Base-by-base conservation (phyloP, 2,797 vertebrate genomes). In the Kryptopterus vitreolus region DNA sequence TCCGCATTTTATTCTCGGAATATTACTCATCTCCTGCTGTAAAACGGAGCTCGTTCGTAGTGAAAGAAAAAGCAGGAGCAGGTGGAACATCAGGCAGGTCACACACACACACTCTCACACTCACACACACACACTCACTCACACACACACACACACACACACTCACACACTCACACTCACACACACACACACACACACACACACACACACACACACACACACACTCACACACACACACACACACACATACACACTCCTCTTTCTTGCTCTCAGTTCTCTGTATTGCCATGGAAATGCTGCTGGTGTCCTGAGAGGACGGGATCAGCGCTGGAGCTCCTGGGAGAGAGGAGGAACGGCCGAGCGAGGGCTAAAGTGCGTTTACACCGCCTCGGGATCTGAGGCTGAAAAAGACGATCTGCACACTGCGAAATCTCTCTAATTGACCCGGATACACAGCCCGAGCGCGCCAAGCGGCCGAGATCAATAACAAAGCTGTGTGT, bases 361-460 rank as follows among this genome's bases (percentile, higher is more conserved):
- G 88, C 87, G 91, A 91, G 91, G 90, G 92, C 66, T 70, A 70
- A 31, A 92, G 91, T 90, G 91, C 91, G 92, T 90, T 91, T 91
- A 91, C 88, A 92, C 88, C 91, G 91, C 92, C 92, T 85, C 90
- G 86, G 91, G 92, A 92, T 91, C 91, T 91, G 87, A 91, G 85
- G 38, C 55, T 48, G 58, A 86, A 86, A 90, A 90, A 82, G 89
- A 89, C 87, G 65, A 93, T 92, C 92, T 92, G 91, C 91, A 93
- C 91, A 92, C 91, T 90, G 88, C 90, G 90, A 93, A 94, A 93
- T 93, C 92, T 92, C 91, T 91, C 88, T 94, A 93, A 94, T 93
- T 93, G 93, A 94, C 93, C 93, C 91, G 90, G 89, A 92, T 77
- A 91, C 91, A 88, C 88, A 88, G 90, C 91, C 90, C 84, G 89